Evolutionary conservation across 2,797 vertebrate species (phyloP), one percentile per base, ranked within the genome.

Genomic region (Melanotaenia boesemani): DNA sequence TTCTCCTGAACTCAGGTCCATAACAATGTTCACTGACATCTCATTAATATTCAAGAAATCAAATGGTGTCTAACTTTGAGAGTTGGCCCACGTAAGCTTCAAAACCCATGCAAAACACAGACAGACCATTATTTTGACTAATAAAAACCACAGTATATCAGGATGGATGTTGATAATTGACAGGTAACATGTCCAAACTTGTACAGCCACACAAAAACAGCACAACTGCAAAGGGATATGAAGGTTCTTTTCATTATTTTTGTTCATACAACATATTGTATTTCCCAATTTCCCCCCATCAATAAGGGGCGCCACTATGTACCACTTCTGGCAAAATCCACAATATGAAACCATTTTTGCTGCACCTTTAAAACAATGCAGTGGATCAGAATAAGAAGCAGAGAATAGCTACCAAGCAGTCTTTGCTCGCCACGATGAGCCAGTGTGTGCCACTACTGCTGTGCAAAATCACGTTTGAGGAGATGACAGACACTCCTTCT

Each of bases 41-140:
- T 81, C 54, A 82, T 88, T 89, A 80, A 73, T 82, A 88, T 90
- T 84, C 80, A 84, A 62, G 32, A 74, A 82, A 61, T 44, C 10
- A 76, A 73, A 63, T n/a, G 13, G 63, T 44, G 61, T 79, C 67
- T 44, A 57, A 72, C 73, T 84, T 82, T 71, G 44, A 46, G 63
- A 83, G 78, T 55, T 80, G 67, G 64, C 74, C 80, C 70, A 71
- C 44, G 24, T 63, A 70, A 69, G 59, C 72, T 75, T 76, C 60
- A 68, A 66, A 71, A 76, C 68, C 69, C 71, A 70, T 48, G 67
- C 63, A 64, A 41, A 70, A 61, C 55, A 28, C 44, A 30, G 30
- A 67, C 64, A 74, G 46, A 26, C 13, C 15, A 62, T 54, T 50
- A 30, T 68, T 65, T 24, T 70, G 64, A 78, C 59, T 39, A 60